Evolutionary conservation across 1,140 invertebrate genomes (phyloP).

Genomic region (Bombus pyrosoma): DNA sequence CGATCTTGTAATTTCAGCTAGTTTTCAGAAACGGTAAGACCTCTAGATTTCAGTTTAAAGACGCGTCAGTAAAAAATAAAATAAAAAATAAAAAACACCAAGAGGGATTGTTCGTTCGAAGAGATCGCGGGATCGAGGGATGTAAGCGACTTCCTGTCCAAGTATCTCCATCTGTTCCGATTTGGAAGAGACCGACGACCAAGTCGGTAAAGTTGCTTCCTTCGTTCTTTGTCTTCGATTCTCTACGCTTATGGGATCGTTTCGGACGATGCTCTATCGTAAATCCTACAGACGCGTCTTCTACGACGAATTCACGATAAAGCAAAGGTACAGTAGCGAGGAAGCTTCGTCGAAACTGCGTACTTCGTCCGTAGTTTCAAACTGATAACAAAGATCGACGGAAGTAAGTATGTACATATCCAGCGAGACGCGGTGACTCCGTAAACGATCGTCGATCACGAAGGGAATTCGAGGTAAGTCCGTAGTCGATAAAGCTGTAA

Average conservation of each 20-base stretch:
- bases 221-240: neutral
- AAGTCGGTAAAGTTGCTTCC: constrained; percentile 38
- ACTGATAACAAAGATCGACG: neutral
- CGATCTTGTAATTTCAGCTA: neutral
- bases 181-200: neutral
- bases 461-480: constrained; percentile 15
- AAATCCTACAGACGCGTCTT: neutral
- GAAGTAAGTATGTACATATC: neutral
- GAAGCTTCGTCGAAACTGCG: neutral
- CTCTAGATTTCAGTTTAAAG: neutral
- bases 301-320: fast-evolving
- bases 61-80: too few species aligned
- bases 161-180: constrained; percentile 28
- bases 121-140: neutral
- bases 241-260: neutral
- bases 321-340: fast-evolving
- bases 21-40: neutral
- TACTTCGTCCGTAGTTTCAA: fast-evolving
- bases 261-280: neutral
- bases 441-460: constrained; percentile 4
- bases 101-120: neutral
- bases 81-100: neutral
- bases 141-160: neutral
- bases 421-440: too few species aligned
- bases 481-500: neutral